Evolutionary conservation across 2,888 invertebrate genomes (phyloP).

Genomic region (Vanessa cardui): DNA sequence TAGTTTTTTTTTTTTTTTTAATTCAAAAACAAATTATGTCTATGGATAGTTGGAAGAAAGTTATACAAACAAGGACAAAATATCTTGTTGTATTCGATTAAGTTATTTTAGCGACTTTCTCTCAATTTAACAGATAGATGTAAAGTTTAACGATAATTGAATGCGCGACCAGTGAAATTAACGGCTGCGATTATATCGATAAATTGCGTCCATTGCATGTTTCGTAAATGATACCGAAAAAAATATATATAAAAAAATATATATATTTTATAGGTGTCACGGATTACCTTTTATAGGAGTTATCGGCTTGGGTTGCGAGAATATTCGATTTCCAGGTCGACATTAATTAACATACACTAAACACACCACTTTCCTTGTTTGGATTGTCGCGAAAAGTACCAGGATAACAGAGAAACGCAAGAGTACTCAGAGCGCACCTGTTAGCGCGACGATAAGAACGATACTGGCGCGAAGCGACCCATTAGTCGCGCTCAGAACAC

Average conservation of each 20-base stretch:
- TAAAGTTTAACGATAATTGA: constrained; percentile 32
- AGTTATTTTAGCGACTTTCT: constrained; percentile 50
- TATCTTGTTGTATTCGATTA: constrained; percentile 35
- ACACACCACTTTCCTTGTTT: constrained; percentile 54
- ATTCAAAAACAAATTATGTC: not conserved
- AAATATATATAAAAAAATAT: constrained; percentile 13
- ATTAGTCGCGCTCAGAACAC: constrained; percentile 72
- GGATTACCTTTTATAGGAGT: constrained; percentile 34
- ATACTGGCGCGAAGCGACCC: constrained; percentile 71
- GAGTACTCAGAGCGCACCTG: constrained; percentile 69
- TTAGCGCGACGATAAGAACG: constrained; percentile 74
- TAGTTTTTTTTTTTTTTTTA: not conserved
- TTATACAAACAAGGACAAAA: constrained; percentile 33
- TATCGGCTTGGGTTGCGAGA: constrained; percentile 20
- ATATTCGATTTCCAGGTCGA: constrained; percentile 28
- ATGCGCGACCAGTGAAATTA: constrained; percentile 25
- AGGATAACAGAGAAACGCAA: constrained; percentile 57
- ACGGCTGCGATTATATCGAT: constrained; percentile 27
- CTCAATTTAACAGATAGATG: constrained; percentile 42
- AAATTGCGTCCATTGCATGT: constrained; percentile 23
- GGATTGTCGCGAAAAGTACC: constrained; percentile 50
- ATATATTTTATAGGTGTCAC: constrained; percentile 22
- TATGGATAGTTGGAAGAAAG: constrained; percentile 24
- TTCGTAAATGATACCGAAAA: constrained; percentile 29
- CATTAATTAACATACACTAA: constrained; percentile 47